Evolutionary conservation across 2,797 vertebrate species (phyloP).

Genomic region (Enteromius radiatus): DNA sequence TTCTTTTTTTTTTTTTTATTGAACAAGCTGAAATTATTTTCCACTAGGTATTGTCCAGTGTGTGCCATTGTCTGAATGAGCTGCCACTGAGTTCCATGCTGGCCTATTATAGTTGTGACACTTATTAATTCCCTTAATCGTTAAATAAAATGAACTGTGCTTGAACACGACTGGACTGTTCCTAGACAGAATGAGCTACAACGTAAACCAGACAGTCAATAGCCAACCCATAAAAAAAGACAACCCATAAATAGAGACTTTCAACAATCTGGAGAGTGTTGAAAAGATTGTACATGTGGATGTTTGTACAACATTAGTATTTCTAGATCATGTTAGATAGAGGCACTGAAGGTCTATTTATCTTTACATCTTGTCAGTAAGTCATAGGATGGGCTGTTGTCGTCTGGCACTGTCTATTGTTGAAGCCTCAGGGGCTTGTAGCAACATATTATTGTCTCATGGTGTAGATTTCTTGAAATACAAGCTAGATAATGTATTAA

Average conservation of each 20-base stretch:
- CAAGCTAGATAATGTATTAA: background rate
- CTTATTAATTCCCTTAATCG: background rate
- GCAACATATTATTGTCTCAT: slow-evolving; percentile 6
- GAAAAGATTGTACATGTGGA: slow-evolving; percentile 9
- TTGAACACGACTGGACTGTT: background rate
- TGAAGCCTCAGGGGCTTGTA: slow-evolving; percentile 1
- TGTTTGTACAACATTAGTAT: slow-evolving; percentile 11
- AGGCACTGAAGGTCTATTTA: background rate
- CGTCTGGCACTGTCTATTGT: slow-evolving; percentile 1
- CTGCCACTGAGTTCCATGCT: background rate
- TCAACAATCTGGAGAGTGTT: background rate
- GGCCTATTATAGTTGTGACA: background rate
- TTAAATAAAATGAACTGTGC: background rate
- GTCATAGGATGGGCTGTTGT: background rate
- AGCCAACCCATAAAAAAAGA: no score
- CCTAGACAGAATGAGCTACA: background rate
- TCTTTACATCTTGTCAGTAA: background rate
- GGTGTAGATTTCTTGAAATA: background rate
- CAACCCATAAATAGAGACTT: background rate
- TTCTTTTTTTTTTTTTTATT: background rate
- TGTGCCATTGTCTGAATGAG: background rate
- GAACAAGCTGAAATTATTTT: background rate
- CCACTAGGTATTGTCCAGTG: background rate
- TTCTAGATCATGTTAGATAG: background rate
- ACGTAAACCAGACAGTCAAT: slow-evolving; percentile 6